A percentile compares a stretch with the other conserved stretches of the same genome.
These are phyloP conservation scores for Mareca strepera DNA, from an alignment of 2,797 vertebrate species.

Conservation along the genomic window DNA sequence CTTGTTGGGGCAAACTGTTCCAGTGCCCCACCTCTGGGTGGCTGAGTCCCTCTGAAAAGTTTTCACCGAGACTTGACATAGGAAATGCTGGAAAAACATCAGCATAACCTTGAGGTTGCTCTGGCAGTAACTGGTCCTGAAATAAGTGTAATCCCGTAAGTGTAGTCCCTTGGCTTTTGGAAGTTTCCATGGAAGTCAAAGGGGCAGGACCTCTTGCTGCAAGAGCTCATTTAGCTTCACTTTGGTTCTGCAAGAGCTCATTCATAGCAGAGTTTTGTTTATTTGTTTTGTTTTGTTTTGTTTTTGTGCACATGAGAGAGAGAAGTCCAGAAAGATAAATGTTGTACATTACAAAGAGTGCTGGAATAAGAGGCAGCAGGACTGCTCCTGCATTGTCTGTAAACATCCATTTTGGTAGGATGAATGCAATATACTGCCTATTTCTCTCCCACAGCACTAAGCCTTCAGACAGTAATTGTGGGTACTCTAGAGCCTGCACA, in stretches of 20 bases:
- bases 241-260: background rate
- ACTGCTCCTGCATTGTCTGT: background rate
- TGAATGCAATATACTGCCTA: background rate
- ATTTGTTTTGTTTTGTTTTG: background rate
- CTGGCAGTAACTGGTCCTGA: background rate
- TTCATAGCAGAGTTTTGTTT: background rate
- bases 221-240: background rate
- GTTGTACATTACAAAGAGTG: background rate
- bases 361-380: background rate
- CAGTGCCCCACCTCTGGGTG: too few species aligned
- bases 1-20: too few species aligned
- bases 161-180: background rate
- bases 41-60: background rate
- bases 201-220: background rate
- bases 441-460: background rate
- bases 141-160: background rate
- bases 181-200: background rate
- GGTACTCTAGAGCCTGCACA: background rate
- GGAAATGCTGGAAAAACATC: background rate
- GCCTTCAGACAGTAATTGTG: background rate
- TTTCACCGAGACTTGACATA: background rate
- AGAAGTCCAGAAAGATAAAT: background rate
- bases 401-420: background rate
- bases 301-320: background rate
- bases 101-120: background rate